Conservation (phyloP, 2,888 invertebrate species). For the Neoascia interrupta region DNA sequence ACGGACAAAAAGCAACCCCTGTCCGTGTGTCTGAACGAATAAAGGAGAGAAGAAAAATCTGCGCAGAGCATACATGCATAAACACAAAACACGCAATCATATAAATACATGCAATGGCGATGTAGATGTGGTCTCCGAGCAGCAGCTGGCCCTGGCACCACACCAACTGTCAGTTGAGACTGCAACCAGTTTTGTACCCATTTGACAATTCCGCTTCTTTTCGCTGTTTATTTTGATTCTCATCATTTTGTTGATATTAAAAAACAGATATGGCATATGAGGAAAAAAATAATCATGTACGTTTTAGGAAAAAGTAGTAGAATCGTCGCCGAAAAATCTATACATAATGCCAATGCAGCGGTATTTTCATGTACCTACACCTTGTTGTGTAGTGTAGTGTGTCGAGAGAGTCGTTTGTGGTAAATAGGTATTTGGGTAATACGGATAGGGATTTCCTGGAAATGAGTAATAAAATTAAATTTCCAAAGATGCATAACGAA, state of each 20-base stretch:
- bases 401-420: too few species aligned
- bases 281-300: background rate
- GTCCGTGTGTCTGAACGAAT: background rate
- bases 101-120: background rate
- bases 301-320: too few species aligned
- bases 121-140: background rate
- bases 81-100: background rate
- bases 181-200: slow-evolving; percentile 15
- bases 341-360: too few species aligned
- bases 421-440: too few species aligned
- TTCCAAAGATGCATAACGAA: too few species aligned
- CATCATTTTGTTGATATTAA: background rate
- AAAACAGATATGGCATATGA: background rate
- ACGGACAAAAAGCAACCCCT: slow-evolving; percentile 28
- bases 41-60: slow-evolving; percentile 20
- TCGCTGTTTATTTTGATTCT: slow-evolving; percentile 40
- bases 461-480: too few species aligned
- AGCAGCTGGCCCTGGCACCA: slow-evolving; percentile 15
- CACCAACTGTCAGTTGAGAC: slow-evolving; percentile 12
- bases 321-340: too few species aligned
- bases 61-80: slow-evolving; percentile 18
- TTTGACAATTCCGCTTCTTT: slow-evolving; percentile 38
- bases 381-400: too few species aligned
- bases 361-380: too few species aligned
- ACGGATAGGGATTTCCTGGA: too few species aligned